Conservation (phyloP, 2,113 vertebrate species). For the Myrmophylax atrothorax region DNA sequence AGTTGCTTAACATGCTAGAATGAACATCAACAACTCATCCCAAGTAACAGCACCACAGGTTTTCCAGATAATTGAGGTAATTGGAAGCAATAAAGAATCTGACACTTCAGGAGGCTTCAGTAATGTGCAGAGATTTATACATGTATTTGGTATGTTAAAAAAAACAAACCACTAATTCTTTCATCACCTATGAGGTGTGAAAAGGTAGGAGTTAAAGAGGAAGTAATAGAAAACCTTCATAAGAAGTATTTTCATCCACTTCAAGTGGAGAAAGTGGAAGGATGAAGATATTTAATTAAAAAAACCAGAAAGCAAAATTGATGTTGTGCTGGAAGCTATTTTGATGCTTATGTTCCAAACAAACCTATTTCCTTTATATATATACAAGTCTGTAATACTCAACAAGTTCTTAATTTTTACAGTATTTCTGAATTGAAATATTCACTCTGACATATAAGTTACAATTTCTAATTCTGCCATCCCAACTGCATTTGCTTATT, state of each 20-base stretch:
- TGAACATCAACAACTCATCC: neutral
- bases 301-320: neutral
- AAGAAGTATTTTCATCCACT: neutral
- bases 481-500: neutral
- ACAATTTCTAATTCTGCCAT: neutral
- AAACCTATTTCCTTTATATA: neutral
- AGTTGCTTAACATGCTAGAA: neutral
- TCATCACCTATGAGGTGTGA: neutral
- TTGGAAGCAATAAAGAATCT: neutral
- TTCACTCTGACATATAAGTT: neutral
- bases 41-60: neutral
- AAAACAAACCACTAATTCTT: neutral
- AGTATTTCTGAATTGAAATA: neutral
- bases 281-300: neutral
- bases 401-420: neutral
- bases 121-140: neutral
- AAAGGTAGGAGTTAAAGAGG: neutral
- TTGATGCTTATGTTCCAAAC: neutral
- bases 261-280: neutral
- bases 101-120: neutral
- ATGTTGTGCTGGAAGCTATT: neutral
- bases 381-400: neutral
- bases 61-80: neutral
- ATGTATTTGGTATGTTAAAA: neutral
- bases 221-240: neutral